Evolutionary conservation across 2,113 vertebrate species (phyloP).

Genomic region (Odontophorus gujanensis): DNA sequence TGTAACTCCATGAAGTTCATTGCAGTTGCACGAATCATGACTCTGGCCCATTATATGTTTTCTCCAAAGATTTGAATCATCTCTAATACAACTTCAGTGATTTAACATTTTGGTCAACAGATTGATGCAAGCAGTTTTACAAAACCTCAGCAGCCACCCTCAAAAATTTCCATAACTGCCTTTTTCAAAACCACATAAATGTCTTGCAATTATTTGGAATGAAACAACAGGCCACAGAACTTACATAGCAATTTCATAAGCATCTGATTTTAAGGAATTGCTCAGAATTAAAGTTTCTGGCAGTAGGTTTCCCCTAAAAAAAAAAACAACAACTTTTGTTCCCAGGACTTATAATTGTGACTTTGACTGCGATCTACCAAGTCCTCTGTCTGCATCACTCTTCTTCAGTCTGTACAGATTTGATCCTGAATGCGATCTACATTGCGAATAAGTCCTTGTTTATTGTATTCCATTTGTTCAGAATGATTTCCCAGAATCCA

Average conservation of each 20-base stretch:
- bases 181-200: background rate
- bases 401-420: background rate
- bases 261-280: background rate
- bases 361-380: background rate
- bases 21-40: constrained; percentile 18
- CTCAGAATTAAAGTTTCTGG: background rate
- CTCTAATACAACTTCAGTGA: background rate
- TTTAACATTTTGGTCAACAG: background rate
- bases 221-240: background rate
- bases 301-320: background rate
- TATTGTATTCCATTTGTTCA: background rate
- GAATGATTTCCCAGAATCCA: background rate
- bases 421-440: background rate
- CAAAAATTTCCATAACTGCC: background rate
- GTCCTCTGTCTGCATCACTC: background rate
- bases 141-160: background rate
- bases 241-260: background rate
- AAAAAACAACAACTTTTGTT: background rate
- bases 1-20: background rate
- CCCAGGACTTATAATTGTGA: background rate
- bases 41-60: constrained; percentile 17
- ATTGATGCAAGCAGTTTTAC: background rate
- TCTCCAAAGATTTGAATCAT: constrained; percentile 38
- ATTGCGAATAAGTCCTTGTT: background rate
- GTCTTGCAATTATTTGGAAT: background rate